These are phyloP conservation scores for Serilophus lunatus DNA, from an alignment of 2,113 vertebrate species.

Conservation along the genomic window DNA sequence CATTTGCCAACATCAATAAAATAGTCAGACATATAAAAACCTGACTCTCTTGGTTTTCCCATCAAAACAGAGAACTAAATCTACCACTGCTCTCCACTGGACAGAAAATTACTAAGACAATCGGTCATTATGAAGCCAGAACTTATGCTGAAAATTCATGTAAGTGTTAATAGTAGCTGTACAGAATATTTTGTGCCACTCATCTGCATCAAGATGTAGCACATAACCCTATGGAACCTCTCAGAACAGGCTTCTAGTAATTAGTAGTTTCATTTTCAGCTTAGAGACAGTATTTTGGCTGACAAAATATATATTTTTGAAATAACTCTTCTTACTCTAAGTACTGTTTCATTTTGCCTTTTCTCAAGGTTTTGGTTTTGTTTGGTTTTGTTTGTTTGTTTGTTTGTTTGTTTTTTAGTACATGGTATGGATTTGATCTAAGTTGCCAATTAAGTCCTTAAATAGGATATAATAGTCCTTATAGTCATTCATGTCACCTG, in stretches of 20 bases:
- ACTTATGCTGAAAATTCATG: background rate
- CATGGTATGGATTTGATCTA: background rate
- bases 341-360: background rate
- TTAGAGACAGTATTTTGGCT: background rate
- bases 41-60: background rate
- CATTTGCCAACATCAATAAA: background rate
- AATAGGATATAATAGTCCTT: background rate
- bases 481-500: background rate
- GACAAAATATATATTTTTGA: background rate
- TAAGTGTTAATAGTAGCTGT: background rate
- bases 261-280: background rate
- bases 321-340: background rate
- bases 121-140: background rate
- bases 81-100: background rate
- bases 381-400: background rate
- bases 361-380: background rate
- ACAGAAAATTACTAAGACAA: background rate
- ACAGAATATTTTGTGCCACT: background rate
- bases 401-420: too few relatives aligned
- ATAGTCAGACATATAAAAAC: background rate
- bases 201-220: background rate
- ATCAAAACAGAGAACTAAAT: background rate
- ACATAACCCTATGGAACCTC: background rate
- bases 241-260: background rate
- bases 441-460: background rate